Percentiles rank a stretch among this genome's conserved stretches.
These are phyloP conservation scores for Siniperca chuatsi DNA, from an alignment of 2,113 vertebrate species.

Conservation along the genomic window DNA sequence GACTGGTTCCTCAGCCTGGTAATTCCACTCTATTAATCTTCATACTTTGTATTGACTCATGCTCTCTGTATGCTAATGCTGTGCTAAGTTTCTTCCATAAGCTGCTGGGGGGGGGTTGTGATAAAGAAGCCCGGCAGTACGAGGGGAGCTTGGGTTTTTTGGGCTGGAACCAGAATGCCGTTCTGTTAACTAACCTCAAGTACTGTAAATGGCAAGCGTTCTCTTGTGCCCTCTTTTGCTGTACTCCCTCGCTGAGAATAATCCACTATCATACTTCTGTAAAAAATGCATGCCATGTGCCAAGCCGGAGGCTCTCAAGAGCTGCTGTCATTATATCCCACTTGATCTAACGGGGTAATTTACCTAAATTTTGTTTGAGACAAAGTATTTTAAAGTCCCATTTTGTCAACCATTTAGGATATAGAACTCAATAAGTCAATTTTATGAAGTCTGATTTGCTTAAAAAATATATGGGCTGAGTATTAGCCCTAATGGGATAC, in stretches of 20 bases:
- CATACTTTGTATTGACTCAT: constrained; percentile 35
- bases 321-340: constrained; percentile 46
- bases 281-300: constrained; percentile 26
- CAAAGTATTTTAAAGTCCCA: constrained; percentile 25
- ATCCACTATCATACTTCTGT: constrained; percentile 56
- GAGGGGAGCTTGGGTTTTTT: constrained; percentile 55
- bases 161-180: constrained; percentile 57
- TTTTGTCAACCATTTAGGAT: constrained; percentile 20
- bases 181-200: constrained; percentile 62
- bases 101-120: constrained; percentile 53
- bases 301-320: constrained; percentile 24
- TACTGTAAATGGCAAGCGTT: constrained; percentile 34
- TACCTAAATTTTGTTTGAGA: not conserved
- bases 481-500: not conserved
- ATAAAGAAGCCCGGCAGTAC: constrained; percentile 56
- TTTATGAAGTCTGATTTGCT: constrained; percentile 14
- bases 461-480: not conserved
- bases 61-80: constrained; percentile 46
- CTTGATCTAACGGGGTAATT: constrained; percentile 30
- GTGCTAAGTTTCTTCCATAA: constrained; percentile 28
- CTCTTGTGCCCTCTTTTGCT: constrained; percentile 32
- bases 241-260: constrained; percentile 48
- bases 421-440: not conserved
- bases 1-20: constrained; percentile 11
- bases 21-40: constrained; percentile 18